A percentile compares a stretch with the other conserved stretches of the same genome.
Evolutionary conservation across 2,888 invertebrate species (phyloP).

Genomic region (Drosophila limbata): DNA sequence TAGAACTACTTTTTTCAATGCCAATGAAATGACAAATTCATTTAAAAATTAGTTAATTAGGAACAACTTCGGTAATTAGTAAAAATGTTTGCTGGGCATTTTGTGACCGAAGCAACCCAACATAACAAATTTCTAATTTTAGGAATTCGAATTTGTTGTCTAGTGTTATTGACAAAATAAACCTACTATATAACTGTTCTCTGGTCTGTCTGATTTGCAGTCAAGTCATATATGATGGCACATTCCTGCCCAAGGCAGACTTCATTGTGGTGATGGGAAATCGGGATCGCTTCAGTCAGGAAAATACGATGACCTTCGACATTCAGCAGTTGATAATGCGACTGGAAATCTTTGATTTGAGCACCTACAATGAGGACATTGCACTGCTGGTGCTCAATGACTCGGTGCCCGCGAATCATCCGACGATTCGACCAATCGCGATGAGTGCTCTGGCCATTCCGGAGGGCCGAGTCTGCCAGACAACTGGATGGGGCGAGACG

Average conservation of each 20-base stretch:
- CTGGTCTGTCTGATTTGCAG: conserved; percentile 31
- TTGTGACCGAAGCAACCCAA: no score
- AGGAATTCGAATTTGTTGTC: background rate
- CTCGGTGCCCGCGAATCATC: conserved; percentile 77
- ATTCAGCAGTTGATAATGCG: conserved; percentile 63
- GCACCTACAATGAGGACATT: conserved; percentile 77
- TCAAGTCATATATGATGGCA: conserved; percentile 57
- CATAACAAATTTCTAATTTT: no score
- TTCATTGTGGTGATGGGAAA: conserved; percentile 83
- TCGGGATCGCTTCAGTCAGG: conserved; percentile 74
- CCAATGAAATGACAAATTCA: no score
- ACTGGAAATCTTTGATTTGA: conserved; percentile 63
- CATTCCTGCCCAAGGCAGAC: conserved; percentile 57
- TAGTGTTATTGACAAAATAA: background rate
- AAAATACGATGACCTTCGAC: conserved; percentile 72
- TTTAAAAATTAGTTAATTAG: no score
- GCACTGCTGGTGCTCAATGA: conserved; percentile 75
- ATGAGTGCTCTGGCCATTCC: conserved; percentile 54
- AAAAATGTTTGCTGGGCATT: background rate
- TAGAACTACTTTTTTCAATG: no score
- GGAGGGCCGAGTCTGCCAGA: conserved; percentile 74
- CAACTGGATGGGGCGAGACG: conserved; percentile 83
- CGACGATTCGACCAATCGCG: conserved; percentile 75
- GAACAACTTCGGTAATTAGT: no score
- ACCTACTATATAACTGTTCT: background rate